Percentiles rank a stretch among this genome's conserved stretches.
Evolutionary conservation across 1,140 invertebrate species (phyloP).

Genomic region (Formica exsecta): DNA sequence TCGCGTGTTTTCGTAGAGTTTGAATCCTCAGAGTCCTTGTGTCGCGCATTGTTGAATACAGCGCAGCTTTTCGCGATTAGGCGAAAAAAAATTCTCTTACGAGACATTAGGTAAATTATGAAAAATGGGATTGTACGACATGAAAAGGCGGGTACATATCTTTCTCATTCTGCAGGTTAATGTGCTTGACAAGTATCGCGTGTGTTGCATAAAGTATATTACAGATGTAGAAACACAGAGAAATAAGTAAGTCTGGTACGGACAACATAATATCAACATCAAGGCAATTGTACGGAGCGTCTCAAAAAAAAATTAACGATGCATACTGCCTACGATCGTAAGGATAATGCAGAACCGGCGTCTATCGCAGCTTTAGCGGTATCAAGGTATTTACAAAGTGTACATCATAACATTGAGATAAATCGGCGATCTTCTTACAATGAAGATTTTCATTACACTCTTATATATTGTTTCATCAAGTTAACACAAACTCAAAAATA

Average conservation of each 20-base stretch:
- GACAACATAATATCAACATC: slow-evolving; percentile 50
- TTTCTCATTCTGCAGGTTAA: slow-evolving; percentile 33
- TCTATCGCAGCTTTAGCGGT: slow-evolving; percentile 97
- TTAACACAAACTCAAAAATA: background rate
- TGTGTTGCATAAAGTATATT: slow-evolving; percentile 27
- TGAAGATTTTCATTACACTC: slow-evolving; percentile 19
- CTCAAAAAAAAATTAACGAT: slow-evolving; percentile 92
- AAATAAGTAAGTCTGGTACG: slow-evolving; percentile 35
- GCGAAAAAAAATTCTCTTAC: background rate
- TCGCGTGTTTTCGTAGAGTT: slow-evolving; percentile 1
- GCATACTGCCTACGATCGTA: slow-evolving; percentile 99
- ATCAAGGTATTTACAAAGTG: slow-evolving; percentile 89
- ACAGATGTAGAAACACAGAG: slow-evolving; percentile 40
- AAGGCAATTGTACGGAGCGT: slow-evolving; percentile 39
- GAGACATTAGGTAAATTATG: background rate
- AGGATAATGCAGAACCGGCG: slow-evolving; percentile 98
- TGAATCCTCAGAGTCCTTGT: slow-evolving; percentile 6
- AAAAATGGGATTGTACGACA: background rate
- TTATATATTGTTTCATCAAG: background rate
- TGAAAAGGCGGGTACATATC: slow-evolving; percentile 14
- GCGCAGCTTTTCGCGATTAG: background rate
- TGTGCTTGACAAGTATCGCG: slow-evolving; percentile 54
- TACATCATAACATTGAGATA: background rate
- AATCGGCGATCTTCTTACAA: slow-evolving; percentile 10
- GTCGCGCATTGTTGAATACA: background rate